Evolutionary conservation across 2,888 invertebrate genomes (phyloP), one percentile per base, ranked within the genome.

Genomic region (Osedax frankpressi): DNA sequence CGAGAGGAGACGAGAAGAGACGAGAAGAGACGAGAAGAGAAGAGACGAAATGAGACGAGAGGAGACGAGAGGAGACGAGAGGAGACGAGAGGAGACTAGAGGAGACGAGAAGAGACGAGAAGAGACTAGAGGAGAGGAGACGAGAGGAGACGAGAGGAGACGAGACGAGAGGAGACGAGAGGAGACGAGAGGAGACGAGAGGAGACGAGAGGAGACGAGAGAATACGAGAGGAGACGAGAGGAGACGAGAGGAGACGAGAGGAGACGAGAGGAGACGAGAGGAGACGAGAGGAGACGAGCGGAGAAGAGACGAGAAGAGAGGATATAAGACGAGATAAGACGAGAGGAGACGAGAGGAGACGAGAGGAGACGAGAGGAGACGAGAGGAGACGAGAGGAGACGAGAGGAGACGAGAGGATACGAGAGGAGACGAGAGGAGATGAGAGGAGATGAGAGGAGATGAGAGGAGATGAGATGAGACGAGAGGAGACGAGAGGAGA

Each of bases 41-140:
- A 19, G 60, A 60, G 60, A 60, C 60, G 60, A 60, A 24, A 60
- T 24, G 60, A 60, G 60, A 60, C 60, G 60, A 60, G 60, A 60
- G n/a, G 60, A 60, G 60, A 60, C 60, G 60, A 60, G 60, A 60
- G n/a, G 60, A 60, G 60, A 60, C 60, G 60, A 60, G 60, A 60
- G n/a, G 60, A 60, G 60, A 60, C 60, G 60, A 60, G 60, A 60
- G n/a, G 60, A 60, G 60, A 60, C 60, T 19, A 60, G 60, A 60
- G n/a, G 60, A 60, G 60, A 60, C 60, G 60, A 60, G 60, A 60
- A 19, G 60, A 60, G 60, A 60, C 60, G 60, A 1, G 60, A 60
- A 19, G 60, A 1, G 60, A 60, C 60, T 19, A 1, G 60, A 60
- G n/a, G 60, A 1, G 60, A 60, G n/a, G 60, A 1, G 60, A 60